Evolutionary conservation across 2,888 invertebrate species (phyloP), one percentile per base, ranked within the genome.

Genomic region (Chrysopilus asiliformis): DNA sequence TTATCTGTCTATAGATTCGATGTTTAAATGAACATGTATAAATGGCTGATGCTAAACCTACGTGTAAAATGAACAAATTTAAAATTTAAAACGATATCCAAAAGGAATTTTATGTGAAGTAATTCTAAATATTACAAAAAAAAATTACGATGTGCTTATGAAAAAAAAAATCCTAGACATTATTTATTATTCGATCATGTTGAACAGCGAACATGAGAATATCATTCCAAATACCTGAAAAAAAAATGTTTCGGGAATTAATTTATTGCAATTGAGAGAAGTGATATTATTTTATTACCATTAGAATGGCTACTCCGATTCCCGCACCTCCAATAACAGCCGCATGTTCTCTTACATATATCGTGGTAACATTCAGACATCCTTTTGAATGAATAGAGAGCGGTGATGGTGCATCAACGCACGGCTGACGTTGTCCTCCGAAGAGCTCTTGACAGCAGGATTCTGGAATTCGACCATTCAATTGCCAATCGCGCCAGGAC

Each of bases 171-270:
- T n/a, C n/a, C n/a, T n/a, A n/a, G n/a, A n/a, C n/a, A n/a, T n/a
- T n/a, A n/a, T 20, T 19, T 10, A 22, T 52, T 67, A 78, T 68
- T 79, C 76, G 57, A 90, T 87, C 70, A 85, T 77, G 57, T 81
- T 79, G 63, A 87, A 89, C 49, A 89, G 68, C 39, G 79, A 76
- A 58, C 84, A 84, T 3, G 89, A 80, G 56, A 89, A 79, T 53
- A 85, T 71, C 68, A 89, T 74, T 38, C 85, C 87, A 56, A 89
- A 70, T 47, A 89, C 68, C 87, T 89, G 71, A 42, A 74, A 76
- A 40, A 49, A 52, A 58, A 56, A 47, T n/a, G n/a, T n/a, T n/a
- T n/a, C n/a, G n/a, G n/a, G n/a, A n/a, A n/a, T n/a, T n/a, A n/a
- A n/a, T n/a, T n/a, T n/a, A n/a, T n/a, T n/a, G n/a, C n/a, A n/a